A percentile compares a stretch with the other conserved stretches of the same genome.
Conservation (phyloP, 2,888 invertebrate genomes). For the Acholoe squamosa region DNA sequence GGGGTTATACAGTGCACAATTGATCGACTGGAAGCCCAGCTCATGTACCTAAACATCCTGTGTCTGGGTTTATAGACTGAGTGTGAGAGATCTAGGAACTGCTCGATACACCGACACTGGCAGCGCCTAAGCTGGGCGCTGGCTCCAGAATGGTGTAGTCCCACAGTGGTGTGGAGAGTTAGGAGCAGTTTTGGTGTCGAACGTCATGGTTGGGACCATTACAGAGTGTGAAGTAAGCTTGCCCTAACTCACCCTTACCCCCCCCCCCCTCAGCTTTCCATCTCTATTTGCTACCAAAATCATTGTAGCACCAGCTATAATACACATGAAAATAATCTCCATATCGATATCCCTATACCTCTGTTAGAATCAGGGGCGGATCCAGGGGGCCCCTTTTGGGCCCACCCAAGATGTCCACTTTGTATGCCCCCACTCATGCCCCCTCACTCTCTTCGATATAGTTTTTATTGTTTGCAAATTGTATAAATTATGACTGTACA, state of each 20-base stretch:
- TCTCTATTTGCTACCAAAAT: no score
- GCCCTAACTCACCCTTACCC: constrained; percentile 4
- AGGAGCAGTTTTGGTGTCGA: background rate
- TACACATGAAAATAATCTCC: no score
- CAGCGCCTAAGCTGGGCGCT: background rate
- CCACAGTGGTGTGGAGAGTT: background rate
- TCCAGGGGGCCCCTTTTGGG: no score
- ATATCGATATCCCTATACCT: no score
- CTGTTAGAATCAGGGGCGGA: no score
- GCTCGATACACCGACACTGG: background rate
- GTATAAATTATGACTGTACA: no score
- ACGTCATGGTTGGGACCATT: constrained; percentile 11
- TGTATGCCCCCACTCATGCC: no score
- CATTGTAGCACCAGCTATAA: no score
- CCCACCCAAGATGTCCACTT: no score
- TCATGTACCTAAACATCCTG: background rate
- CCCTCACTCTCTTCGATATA: no score
- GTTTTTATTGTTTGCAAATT: no score
- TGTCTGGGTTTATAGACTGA: background rate
- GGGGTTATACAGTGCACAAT: background rate
- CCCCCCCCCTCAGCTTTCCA: background rate
- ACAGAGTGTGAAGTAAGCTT: constrained; percentile 8
- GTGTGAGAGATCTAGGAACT: background rate
- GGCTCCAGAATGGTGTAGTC: background rate
- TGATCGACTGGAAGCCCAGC: background rate